A percentile compares a stretch with the other conserved stretches of the same genome.
phyloP scores from a whole-genome alignment of 2,888 invertebrate genomes.

The Heteropelma amictum region DNA sequence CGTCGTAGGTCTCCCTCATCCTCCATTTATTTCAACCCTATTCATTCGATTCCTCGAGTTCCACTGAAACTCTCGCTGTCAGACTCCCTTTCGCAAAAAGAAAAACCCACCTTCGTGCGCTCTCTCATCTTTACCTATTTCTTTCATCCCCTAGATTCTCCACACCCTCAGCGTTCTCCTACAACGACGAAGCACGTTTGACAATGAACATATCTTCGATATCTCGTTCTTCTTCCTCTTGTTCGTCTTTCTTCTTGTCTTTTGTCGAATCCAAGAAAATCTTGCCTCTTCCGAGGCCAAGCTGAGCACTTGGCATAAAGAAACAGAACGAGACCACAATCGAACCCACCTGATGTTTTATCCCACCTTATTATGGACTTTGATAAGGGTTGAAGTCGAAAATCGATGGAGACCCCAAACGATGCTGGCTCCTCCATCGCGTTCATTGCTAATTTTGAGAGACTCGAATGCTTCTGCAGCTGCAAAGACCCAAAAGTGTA shows the following conservation, averaged over 20 bases:
- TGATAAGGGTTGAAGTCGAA: neutral
- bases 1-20: slow-evolving; percentile 30
- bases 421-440: neutral
- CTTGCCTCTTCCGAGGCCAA: slow-evolving; percentile 30
- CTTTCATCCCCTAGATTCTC: neutral
- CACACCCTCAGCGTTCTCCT: slow-evolving; percentile 4
- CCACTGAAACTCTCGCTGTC: slow-evolving; percentile 22
- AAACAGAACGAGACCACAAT: neutral
- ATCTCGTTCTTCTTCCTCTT: neutral
- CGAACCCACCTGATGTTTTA: too few relatives aligned
- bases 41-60: slow-evolving; percentile 38
- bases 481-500: too few relatives aligned
- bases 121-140: slow-evolving; percentile 21
- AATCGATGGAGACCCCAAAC: slow-evolving; percentile 12
- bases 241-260: neutral
- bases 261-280: slow-evolving; percentile 30
- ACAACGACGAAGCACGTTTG: slow-evolving; percentile 9
- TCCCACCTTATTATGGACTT: slow-evolving; percentile 16
- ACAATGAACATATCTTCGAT: slow-evolving; percentile 36
- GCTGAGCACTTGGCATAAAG: slow-evolving; percentile 7
- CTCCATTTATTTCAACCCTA: slow-evolving; percentile 39
- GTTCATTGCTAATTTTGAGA: neutral
- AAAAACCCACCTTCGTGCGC: neutral
- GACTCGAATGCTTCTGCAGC: too few relatives aligned
- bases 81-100: slow-evolving; percentile 2